Base-by-base conservation (phyloP, 1,140 invertebrate species). In the Musca vetustissima region DNA sequence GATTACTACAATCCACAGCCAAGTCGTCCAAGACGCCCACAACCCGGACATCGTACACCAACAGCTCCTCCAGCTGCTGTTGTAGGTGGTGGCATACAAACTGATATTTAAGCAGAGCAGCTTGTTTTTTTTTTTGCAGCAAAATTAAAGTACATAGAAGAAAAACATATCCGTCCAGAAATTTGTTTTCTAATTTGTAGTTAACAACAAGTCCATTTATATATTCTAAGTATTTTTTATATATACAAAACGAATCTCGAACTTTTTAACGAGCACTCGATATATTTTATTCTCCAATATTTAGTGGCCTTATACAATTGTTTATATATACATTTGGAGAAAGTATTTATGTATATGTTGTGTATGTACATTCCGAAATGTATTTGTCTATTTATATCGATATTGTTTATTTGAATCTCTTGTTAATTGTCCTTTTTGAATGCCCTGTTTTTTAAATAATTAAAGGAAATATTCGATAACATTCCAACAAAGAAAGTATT, bases 11-110 rank as follows among this genome's bases (percentile, higher is more conserved):
- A 71, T 24, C 74, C 71, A 74, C 85, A 70, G 52, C 67, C 78
- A 13, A 77, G 75, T 53, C 75, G 78, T 13, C 78, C 78, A 7
- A 73, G 78, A 13, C 78, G 78, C 32, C 78, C 78, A 4, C 78
- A 76, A 52, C 76, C 73, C 48, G 75, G 75, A 28, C 74, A 73
- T n/a, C 71, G 67, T 49, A 50, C 66, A 22, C 68, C 78, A 4
- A 72, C 72, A 9, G 75, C 71, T 3, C 59, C 70, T 8, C 49
- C 67, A 9, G 68, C 72, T 3, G 28, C 69, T 11, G 43, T 53
- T 15, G 14, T 64, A 19, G 73, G 70, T 8, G 73, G 75, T 49
- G 74, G 79, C 32, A 74, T 81, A 25, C 79, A 81, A 73, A 81
- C 79, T 13, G 79, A 81, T 64, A 81, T 81, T 67, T 73, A 69